Base-by-base conservation (phyloP, 2,888 invertebrate genomes). In the Asteroscopus sphinx region DNA sequence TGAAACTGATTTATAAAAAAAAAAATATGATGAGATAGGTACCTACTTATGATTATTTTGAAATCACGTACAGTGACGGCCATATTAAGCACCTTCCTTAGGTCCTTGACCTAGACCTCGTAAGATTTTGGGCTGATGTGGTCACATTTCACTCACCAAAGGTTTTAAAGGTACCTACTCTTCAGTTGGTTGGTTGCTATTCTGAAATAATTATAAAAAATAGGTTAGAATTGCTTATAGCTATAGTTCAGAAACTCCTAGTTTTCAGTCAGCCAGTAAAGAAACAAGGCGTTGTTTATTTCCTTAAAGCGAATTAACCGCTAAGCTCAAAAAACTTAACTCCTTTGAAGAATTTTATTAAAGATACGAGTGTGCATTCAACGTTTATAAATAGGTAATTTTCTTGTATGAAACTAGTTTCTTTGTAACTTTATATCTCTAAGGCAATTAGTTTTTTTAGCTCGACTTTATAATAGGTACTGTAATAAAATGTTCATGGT, bases 301-400 rank as follows among this genome's bases (percentile, higher is more conserved):
- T 79, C 64, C 67, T 80, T 85, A 85, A 85, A 88, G 82, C 77
- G 83, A 90, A 90, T 91, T 90, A 89, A 87, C 85, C 83, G 81
- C 83, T 79, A 68, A 83, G 86, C 82, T 85, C 85, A 83, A 83
- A 86, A 85, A 88, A 85, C 81, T 84, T n/a, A 87, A 82, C 85
- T 87, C 84, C 90, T 92, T 91, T 89, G 88, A 88, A 82, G 60
- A 80, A 76, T 79, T 84, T 87, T 78, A 80, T 82, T 86, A 83
- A 86, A 83, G 85, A 82, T 82, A 61, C 73, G 48, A 79, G 76
- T 85, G 79, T 86, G 86, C 84, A 79, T 85, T 81, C 68, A 83
- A 79, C 85, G 75, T 81, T 85, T 76, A 77, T 80, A 76, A 81
- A 80, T 83, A 80, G 69, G 75, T 80, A 81, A 84, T 83, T 81